These are phyloP conservation scores for Brachionus manjavacas DNA, from an alignment of 1,140 invertebrate genomes.

Conservation along the genomic window DNA sequence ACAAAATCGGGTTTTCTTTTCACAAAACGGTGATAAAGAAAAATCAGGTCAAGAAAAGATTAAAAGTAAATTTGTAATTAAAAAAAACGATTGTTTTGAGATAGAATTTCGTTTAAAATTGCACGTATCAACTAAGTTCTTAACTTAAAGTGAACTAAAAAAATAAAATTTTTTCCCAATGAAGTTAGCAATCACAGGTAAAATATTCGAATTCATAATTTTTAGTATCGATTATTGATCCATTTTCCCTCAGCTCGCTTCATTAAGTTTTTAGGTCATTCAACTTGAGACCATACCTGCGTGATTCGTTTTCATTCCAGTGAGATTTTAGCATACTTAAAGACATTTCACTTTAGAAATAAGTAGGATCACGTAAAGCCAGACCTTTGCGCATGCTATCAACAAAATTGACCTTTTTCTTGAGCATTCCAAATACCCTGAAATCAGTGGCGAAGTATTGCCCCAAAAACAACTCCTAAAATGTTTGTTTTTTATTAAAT, in stretches of 20 bases:
- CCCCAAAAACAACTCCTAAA: neutral
- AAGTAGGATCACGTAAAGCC: neutral
- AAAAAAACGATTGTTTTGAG: neutral
- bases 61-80: neutral
- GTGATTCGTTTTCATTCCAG: neutral
- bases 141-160: neutral
- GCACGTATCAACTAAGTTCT: neutral
- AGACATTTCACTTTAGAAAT: neutral
- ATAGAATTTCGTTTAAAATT: neutral
- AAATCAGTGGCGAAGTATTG: neutral
- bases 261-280: conserved; percentile 12
- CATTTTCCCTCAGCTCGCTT: neutral
- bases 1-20: neutral
- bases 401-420: neutral
- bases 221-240: neutral
- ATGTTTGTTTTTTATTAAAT: neutral
- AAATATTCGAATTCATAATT: conserved; percentile 1
- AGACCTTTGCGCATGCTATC: neutral
- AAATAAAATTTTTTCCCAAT: neutral
- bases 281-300: neutral
- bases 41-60: neutral
- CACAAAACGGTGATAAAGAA: neutral
- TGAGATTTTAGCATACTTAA: neutral
- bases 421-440: neutral
- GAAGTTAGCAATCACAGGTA: neutral